A percentile compares a stretch with the other conserved stretches of the same genome.
Evolutionary conservation across 2,797 vertebrate species (phyloP).

Genomic region (Dryobates pubescens): DNA sequence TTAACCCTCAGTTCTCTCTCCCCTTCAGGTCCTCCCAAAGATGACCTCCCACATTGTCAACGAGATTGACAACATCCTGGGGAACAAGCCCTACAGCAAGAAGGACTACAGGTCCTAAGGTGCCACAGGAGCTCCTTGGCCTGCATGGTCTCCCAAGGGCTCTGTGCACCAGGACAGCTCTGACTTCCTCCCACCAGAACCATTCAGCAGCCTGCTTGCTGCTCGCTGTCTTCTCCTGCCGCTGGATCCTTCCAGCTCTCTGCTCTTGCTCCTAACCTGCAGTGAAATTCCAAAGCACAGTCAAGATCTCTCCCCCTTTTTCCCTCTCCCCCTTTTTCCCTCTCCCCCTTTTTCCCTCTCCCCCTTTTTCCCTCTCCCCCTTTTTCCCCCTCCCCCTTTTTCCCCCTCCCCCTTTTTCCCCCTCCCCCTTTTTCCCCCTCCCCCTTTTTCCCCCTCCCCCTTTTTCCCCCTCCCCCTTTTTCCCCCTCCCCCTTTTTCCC

Average conservation of each 20-base stretch:
- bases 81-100: conserved; percentile 96
- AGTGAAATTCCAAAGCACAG: conserved; percentile 73
- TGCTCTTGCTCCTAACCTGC: conserved; percentile 75
- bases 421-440: too few relatives aligned
- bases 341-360: too few relatives aligned
- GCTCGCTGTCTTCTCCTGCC: conserved; percentile 69
- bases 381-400: too few relatives aligned
- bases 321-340: conserved; percentile 40
- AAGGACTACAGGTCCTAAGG: conserved; percentile 96
- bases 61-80: conserved; percentile 95
- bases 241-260: conserved; percentile 75
- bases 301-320: conserved; percentile 55
- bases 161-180: conserved; percentile 65
- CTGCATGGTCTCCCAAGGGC: conserved; percentile 80
- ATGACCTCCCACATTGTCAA: conserved; percentile 95
- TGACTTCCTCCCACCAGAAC: conserved; percentile 64
- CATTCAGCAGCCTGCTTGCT: conserved; percentile 74
- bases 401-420: too few relatives aligned
- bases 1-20: neutral
- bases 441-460: too few relatives aligned
- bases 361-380: too few relatives aligned
- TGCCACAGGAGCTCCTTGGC: conserved; percentile 72
- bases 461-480: too few relatives aligned
- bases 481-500: too few relatives aligned
- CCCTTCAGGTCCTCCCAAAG: conserved; percentile 94